Evolutionary conservation across 2,797 vertebrate genomes (phyloP), one percentile per base, ranked within the genome.

Genomic region (Coreius guichenoti): DNA sequence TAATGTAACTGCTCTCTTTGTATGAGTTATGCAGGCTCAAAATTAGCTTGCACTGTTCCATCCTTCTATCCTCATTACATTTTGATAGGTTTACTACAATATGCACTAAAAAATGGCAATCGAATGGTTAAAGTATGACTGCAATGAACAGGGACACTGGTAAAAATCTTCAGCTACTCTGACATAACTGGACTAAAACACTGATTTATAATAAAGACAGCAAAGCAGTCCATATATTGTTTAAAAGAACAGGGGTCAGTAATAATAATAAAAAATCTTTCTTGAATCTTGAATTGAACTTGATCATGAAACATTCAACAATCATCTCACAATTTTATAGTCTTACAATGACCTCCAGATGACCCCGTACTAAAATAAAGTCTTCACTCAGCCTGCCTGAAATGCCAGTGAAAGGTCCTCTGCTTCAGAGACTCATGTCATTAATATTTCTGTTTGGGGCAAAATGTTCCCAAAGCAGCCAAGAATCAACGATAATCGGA

Each of bases 381-480:
- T 21, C 58, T 75, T 75, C 39, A 12, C 81, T 19, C 5, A 36
- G 43, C 13, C 29, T 26, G 21, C 21, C 21, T 51, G 29, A 83
- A 83, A 83, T 83, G 82, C 33, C 72, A 83, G 21, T 36, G 45
- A 76, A 77, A 43, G 9, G 17, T 29, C n/a, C 31, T 36, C 8
- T 49, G 17, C 43, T 36, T 45, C 80, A 73, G 31, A 81, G 29
- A 47, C 67, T 63, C 45, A 2, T 26, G 65, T 72, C 56, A 75
- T 83, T 75, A 47, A 73, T 74, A 76, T 83, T 77, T 83, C 61
- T 68, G 61, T 77, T 67, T 43, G 11, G 82, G 61, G 23, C 1
- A 76, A 75, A 83, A 67, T 51, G 11, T 67, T 76, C 82, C 82
- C 73, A 68, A 54, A 76, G 29, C 58, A 76, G 58, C n/a, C 51